Evolutionary conservation across 2,888 invertebrate genomes (phyloP).

Genomic region (Ceraclea dissimilis): DNA sequence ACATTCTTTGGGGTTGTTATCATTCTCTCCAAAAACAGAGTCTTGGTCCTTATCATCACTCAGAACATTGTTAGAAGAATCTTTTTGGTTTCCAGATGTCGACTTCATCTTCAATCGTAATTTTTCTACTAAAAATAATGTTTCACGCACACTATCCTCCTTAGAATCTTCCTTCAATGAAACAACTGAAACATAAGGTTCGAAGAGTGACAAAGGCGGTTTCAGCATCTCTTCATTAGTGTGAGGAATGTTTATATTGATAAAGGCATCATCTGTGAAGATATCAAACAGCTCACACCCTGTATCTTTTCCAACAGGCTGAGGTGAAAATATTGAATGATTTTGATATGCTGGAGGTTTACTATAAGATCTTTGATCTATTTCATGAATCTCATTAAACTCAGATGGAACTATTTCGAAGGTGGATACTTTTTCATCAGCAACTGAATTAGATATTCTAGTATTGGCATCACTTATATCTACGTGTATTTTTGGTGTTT

Average conservation of each 20-base stretch:
- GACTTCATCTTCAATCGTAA: slow-evolving; percentile 67
- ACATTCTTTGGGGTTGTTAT: slow-evolving; percentile 4
- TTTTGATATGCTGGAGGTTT: slow-evolving; percentile 40
- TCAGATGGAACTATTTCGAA: slow-evolving; percentile 34
- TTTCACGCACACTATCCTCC: slow-evolving; percentile 75
- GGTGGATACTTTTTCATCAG: slow-evolving; percentile 29
- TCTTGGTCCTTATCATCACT: slow-evolving; percentile 19
- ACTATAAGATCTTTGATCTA: slow-evolving; percentile 34
- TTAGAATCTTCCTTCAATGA: slow-evolving; percentile 71
- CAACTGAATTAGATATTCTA: slow-evolving; percentile 15
- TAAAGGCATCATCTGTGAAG: slow-evolving; percentile 57
- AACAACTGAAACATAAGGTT: slow-evolving; percentile 49
- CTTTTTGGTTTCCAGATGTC: slow-evolving; percentile 46
- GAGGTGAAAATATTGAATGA: slow-evolving; percentile 66
- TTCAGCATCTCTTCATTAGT: slow-evolving; percentile 55
- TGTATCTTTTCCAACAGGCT: slow-evolving; percentile 48
- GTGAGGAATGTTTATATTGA: slow-evolving; percentile 41
- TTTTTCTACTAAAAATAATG: slow-evolving; percentile 77
- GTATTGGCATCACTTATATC: slow-evolving; percentile 14
- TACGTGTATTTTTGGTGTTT: slow-evolving; percentile 15
- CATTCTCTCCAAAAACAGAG: slow-evolving; percentile 12
- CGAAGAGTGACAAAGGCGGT: slow-evolving; percentile 54
- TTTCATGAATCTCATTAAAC: slow-evolving; percentile 31
- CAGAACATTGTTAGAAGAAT: slow-evolving; percentile 41
- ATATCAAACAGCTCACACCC: slow-evolving; percentile 57